These are phyloP conservation scores for Hippocampus kuda DNA, from an alignment of 2,797 vertebrate species.

Conservation along the genomic window DNA sequence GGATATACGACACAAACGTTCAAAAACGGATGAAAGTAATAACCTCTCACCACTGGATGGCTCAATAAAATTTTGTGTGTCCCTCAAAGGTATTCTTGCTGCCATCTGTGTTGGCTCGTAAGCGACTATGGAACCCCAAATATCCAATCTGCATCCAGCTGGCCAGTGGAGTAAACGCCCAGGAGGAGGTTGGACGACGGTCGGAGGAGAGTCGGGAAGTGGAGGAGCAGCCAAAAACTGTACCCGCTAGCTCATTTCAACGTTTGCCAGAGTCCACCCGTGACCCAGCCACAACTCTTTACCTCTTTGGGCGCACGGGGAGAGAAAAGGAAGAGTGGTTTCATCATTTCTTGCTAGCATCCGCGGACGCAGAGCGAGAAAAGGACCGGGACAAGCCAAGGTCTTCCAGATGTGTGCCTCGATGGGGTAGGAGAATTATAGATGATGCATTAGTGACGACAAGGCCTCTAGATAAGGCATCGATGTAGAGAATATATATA, in stretches of 20 bases:
- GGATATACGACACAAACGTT: not conserved
- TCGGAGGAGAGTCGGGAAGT: constrained; percentile 6
- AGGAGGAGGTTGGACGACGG: constrained; percentile 15
- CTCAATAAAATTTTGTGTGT: not conserved
- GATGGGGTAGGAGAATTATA: constrained; percentile 55
- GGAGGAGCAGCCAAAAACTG: constrained; percentile 23
- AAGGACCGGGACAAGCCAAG: constrained; percentile 23
- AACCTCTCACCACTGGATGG: not conserved
- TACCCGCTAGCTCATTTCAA: constrained; percentile 16
- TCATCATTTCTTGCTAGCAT: constrained; percentile 65
- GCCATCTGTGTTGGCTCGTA: constrained; percentile 74
- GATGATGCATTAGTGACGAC: constrained; percentile 38
- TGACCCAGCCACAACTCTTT: constrained; percentile 56
- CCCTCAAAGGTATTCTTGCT: constrained; percentile 73
- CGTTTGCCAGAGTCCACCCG: constrained; percentile 15
- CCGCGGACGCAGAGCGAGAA: constrained; percentile 41
- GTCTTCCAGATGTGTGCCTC: constrained; percentile 39
- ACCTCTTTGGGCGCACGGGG: constrained; percentile 80
- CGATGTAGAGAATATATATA: constrained; percentile 22
- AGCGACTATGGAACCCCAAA: constrained; percentile 84
- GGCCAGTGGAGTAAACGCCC: constrained; percentile 11
- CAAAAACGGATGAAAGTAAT: not conserved
- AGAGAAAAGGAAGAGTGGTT: constrained; percentile 90
- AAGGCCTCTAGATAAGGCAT: constrained; percentile 28
- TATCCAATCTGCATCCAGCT: constrained; percentile 83